Evolutionary conservation across 1,140 invertebrate genomes (phyloP).

Genomic region (Dendroctonus ponderosae): DNA sequence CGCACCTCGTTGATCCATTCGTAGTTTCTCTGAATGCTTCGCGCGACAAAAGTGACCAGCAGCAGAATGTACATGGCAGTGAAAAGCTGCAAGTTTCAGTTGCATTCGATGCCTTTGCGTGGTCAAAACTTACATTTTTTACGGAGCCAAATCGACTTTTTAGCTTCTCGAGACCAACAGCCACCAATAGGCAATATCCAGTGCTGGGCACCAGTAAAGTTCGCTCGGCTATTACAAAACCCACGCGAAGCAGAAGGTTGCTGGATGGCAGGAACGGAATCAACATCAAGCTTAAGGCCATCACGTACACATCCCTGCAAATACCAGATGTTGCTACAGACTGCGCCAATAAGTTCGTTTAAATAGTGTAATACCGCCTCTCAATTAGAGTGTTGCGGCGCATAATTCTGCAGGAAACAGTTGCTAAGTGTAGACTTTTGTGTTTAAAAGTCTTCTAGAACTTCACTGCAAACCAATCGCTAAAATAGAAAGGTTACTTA

Average conservation of each 20-base stretch:
- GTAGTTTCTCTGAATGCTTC: slow-evolving; percentile 64
- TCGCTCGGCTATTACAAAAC: slow-evolving; percentile 88
- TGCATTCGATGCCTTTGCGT: not conserved
- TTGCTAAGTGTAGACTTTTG: no score
- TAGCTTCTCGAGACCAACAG: slow-evolving; percentile 59
- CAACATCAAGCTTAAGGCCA: slow-evolving; percentile 69
- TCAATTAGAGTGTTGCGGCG: no score
- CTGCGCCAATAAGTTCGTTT: slow-evolving; percentile 16
- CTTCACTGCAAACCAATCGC: no score
- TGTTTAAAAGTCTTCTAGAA: no score
- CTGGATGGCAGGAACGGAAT: slow-evolving; percentile 90
- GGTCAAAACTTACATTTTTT: slow-evolving; percentile 37
- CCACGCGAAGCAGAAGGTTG: slow-evolving; percentile 87
- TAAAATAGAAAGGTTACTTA: slow-evolving; percentile 10
- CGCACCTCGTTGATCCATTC: slow-evolving; percentile 78
- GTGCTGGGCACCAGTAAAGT: slow-evolving; percentile 83
- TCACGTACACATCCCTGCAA: slow-evolving; percentile 48
- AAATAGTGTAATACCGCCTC: no score
- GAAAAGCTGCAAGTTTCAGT: slow-evolving; percentile 36
- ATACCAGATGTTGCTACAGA: not conserved
- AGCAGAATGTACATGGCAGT: slow-evolving; percentile 28
- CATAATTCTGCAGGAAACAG: no score
- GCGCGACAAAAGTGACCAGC: slow-evolving; percentile 53
- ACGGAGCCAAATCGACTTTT: slow-evolving; percentile 36
- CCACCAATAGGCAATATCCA: slow-evolving; percentile 77